Evolutionary conservation across 1,140 invertebrate genomes (phyloP).

Genomic region (Plectrocnemia conspersa): DNA sequence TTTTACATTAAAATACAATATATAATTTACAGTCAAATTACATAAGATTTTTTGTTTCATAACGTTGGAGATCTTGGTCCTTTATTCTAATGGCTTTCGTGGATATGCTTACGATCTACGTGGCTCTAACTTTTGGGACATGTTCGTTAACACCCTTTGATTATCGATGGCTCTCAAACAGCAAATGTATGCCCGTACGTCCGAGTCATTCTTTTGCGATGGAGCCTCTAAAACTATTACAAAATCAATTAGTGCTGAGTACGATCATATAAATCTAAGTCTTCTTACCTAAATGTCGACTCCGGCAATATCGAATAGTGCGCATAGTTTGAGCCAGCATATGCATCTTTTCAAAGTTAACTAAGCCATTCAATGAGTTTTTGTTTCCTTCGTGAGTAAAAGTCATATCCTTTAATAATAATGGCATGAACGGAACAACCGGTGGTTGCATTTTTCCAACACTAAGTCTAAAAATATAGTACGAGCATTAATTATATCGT

Average conservation of each 20-base stretch:
- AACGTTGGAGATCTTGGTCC: slow-evolving; percentile 28
- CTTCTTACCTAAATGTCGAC: slow-evolving; percentile 61
- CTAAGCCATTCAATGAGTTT: slow-evolving; percentile 73
- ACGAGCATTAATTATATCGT: not conserved
- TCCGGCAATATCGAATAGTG: slow-evolving; percentile 70
- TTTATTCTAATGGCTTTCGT: slow-evolving; percentile 5
- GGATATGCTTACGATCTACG: slow-evolving; percentile 36
- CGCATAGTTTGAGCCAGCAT: slow-evolving; percentile 81
- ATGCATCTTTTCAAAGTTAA: slow-evolving; percentile 92
- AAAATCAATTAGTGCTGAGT: not conserved
- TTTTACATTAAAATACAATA: too few relatives aligned
- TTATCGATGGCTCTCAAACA: slow-evolving; percentile 74
- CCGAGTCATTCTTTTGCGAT: slow-evolving; percentile 62
- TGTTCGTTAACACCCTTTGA: slow-evolving; percentile 66
- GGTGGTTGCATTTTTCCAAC: slow-evolving; percentile 75
- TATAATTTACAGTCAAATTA: not conserved
- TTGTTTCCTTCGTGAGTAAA: slow-evolving; percentile 90
- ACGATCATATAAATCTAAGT: slow-evolving; percentile 9
- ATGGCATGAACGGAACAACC: slow-evolving; percentile 81
- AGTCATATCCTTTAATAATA: slow-evolving; percentile 83
- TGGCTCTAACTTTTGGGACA: slow-evolving; percentile 68
- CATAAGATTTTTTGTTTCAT: slow-evolving; percentile 22
- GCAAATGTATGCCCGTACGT: slow-evolving; percentile 61
- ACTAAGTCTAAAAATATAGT: slow-evolving; percentile 58
- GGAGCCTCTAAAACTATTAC: slow-evolving; percentile 58